Base-by-base conservation (phyloP, 2,113 vertebrate genomes). In the Takifugu flavidus region DNA sequence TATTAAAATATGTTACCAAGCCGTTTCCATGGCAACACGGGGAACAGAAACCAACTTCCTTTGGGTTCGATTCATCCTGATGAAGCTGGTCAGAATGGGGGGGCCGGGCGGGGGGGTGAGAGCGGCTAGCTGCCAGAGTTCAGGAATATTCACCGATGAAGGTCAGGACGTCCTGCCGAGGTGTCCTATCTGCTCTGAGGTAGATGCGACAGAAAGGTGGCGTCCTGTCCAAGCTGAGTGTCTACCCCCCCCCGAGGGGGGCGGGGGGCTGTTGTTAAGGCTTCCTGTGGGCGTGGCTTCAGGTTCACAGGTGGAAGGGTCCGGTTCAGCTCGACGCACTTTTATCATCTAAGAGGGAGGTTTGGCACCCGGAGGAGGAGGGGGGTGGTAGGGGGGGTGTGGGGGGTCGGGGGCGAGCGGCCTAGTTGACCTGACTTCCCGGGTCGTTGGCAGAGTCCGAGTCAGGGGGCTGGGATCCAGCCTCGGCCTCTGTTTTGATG, bases 81-180 rank as follows among this genome's bases (percentile, higher is more conserved):
- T 39, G 34, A 1, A 31, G 28, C 3, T 29, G 28, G 28, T 10
- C 34, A 39, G 34, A 10, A 1, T 6, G 34, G 34, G 7, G 34
- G 34, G 34, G 34, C 34, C 2, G 34, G 34, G 7, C 34, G 6
- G 74, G 76, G 76, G 81, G 68, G 83, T 80, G 72, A 75, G 89
- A 89, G 70, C 71, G 88, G 90, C 83, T 94, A 94, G 94, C 94
- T 95, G 94, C 93, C 94, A 88, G 82, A 80, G 70, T 47, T 90
- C 90, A 89, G 86, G 88, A 85, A 87, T 90, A 82, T 88, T 84
- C 89, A 90, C 85, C 67, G 82, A 80, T 86, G 82, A 68, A 89
- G 90, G 92, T 91, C 91, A 90, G 87, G 88, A 81, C 67, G 63
- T 42, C 46, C 68, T 62, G 67, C 65, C 11, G 49, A 69, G 39